phyloP scores from a whole-genome alignment of 1,140 invertebrate genomes.

The Mesaphorura yosii region DNA sequence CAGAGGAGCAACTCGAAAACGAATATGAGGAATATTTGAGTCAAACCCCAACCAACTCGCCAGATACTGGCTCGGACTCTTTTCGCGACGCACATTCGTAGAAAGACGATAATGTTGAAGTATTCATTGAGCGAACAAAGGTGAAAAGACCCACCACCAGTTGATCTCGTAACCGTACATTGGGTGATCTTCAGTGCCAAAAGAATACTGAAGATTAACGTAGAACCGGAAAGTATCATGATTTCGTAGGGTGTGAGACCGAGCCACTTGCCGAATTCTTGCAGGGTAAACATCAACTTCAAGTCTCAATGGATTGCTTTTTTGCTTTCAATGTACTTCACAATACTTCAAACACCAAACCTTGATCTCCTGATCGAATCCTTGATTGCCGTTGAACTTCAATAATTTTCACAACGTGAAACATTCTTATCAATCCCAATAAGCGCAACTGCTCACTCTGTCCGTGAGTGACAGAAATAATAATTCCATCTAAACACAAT shows the following conservation, averaged over 20 bases:
- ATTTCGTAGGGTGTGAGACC: constrained; percentile 89
- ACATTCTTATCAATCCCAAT: too few species aligned
- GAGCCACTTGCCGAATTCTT: constrained; percentile 83
- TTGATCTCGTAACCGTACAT: constrained; percentile 32
- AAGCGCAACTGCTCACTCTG: too few species aligned
- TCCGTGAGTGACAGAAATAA: too few species aligned
- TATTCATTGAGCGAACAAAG: constrained; percentile 85
- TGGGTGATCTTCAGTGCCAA: constrained; percentile 51
- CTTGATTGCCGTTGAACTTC: too few species aligned
- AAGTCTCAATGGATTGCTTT: too few species aligned
- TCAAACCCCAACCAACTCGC: constrained; percentile 71
- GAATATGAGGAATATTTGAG: constrained; percentile 70
- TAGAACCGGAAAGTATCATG: constrained; percentile 69
- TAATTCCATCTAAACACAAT: too few species aligned
- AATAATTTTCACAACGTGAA: too few species aligned
- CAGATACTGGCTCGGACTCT: constrained; percentile 47
- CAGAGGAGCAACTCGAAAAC: constrained; percentile 86
- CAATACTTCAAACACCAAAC: too few species aligned
- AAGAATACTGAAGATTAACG: constrained; percentile 71
- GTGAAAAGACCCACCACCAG: constrained; percentile 76
- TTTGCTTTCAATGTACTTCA: too few species aligned
- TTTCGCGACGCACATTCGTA: constrained; percentile 72
- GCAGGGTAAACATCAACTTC: constrained; percentile 77
- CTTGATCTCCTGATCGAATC: too few species aligned
- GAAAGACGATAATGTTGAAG: constrained; percentile 86